phyloP scores from a whole-genome alignment of 23 tunicate species.

The Ciona savignyi region DNA sequence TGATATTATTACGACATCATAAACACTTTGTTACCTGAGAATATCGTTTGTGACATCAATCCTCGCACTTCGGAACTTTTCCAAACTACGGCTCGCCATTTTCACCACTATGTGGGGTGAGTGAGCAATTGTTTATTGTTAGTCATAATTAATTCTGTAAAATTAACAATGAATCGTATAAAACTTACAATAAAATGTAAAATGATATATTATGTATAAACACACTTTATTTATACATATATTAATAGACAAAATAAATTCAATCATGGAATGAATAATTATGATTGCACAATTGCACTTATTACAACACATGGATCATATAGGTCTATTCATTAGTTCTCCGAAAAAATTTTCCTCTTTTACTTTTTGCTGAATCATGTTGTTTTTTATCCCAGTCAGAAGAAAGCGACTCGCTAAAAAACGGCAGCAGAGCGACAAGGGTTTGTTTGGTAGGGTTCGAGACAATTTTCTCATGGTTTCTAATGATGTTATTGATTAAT shows the following conservation, averaged over 20 bases:
- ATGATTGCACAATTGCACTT: neutral
- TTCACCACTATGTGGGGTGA: neutral
- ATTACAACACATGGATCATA: neutral
- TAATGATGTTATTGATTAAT: slow-evolving; percentile 64
- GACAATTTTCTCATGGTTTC: slow-evolving; percentile 58
- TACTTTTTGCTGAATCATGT: neutral
- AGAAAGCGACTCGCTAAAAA: slow-evolving; percentile 26
- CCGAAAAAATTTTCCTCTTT: neutral
- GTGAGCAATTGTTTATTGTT: neutral
- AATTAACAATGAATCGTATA: too few species aligned
- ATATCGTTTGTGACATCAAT: neutral
- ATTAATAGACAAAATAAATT: neutral
- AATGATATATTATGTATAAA: slow-evolving; percentile 20
- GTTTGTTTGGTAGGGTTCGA: slow-evolving; percentile 59
- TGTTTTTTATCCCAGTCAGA: too few species aligned
- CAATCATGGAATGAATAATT: neutral
- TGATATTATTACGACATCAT: neutral
- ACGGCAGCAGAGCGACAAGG: slow-evolving; percentile 50
- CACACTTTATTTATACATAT: neutral
- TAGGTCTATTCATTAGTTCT: neutral
- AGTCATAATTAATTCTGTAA: neutral
- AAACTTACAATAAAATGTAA: too few species aligned
- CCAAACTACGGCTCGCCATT: neutral
- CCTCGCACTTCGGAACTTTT: slow-evolving; percentile 1
- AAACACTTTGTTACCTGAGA: neutral